These are phyloP conservation scores for Zeugodacus cucurbitae DNA, from an alignment of 1,140 invertebrate genomes.

Conservation along the genomic window DNA sequence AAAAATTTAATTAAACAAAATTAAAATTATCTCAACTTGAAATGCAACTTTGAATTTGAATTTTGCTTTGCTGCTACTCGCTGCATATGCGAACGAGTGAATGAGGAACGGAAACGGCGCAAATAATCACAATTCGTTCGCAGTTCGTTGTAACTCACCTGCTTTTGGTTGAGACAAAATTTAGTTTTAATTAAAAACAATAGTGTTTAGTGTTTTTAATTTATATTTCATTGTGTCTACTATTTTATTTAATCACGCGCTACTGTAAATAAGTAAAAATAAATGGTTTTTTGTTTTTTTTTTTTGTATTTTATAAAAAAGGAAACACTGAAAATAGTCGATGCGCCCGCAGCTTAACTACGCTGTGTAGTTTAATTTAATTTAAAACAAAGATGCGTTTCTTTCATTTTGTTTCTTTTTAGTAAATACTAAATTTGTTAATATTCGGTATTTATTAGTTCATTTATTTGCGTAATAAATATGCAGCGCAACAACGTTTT, in stretches of 20 bases:
- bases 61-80: too few relatives aligned
- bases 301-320: constrained; percentile 5
- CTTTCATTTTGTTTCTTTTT: not conserved
- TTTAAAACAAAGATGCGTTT: not conserved
- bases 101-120: too few relatives aligned
- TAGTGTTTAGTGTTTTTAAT: not conserved
- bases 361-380: not conserved
- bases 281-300: not conserved
- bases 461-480: not conserved
- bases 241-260: constrained; percentile 10
- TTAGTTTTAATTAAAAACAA: not conserved
- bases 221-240: constrained; percentile 8
- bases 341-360: not conserved
- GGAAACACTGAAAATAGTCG: constrained; percentile 8
- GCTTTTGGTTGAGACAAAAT: not conserved
- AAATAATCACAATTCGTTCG: too few relatives aligned
- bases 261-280: constrained; percentile 25
- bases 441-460: not conserved
- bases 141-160: not conserved
- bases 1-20: too few relatives aligned
- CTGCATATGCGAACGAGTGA: too few relatives aligned
- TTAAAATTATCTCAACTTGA: too few relatives aligned
- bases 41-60: too few relatives aligned
- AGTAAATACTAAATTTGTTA: not conserved
- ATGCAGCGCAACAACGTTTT: not conserved